Percentiles rank a stretch among this genome's conserved stretches.
These are phyloP conservation scores for Sinella curviseta DNA, from an alignment of 1,140 invertebrate genomes.

Conservation along the genomic window DNA sequence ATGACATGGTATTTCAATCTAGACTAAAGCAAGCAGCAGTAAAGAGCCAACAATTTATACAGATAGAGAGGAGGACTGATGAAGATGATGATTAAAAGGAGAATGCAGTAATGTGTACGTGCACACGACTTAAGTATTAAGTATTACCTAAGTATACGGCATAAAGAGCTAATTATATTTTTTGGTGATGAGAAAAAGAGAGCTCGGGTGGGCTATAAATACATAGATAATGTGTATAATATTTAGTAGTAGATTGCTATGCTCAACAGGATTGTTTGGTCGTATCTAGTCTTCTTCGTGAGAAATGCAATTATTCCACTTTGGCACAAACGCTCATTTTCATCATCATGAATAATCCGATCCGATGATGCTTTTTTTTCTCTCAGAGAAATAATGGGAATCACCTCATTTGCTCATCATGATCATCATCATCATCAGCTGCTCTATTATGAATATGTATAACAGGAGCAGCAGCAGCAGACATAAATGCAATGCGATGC, in stretches of 20 bases:
- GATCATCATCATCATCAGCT: not conserved
- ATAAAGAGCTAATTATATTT: not conserved
- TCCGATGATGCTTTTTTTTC: not conserved
- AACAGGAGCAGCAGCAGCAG: not conserved
- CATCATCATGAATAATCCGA: conserved; percentile 12
- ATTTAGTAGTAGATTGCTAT: not conserved
- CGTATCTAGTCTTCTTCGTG: not conserved
- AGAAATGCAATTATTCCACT: conserved; percentile 23
- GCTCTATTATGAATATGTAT: not conserved
- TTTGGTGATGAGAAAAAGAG: not conserved
- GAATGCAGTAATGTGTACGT: not conserved
- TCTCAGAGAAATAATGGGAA: conserved; percentile 9
- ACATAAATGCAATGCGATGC: too few relatives aligned
- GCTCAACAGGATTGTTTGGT: not conserved
- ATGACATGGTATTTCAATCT: not conserved
- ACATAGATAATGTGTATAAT: not conserved
- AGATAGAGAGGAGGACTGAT: not conserved
- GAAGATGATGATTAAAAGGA: conserved; percentile 2
- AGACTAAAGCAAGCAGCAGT: not conserved
- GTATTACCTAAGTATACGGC: not conserved
- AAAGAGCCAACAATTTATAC: not conserved
- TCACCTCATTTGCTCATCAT: conserved; percentile 24
- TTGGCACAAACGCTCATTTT: conserved; percentile 22
- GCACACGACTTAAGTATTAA: too few relatives aligned
- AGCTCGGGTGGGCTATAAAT: not conserved